Percentiles rank a stretch among this genome's conserved stretches.
phyloP scores from a whole-genome alignment of 2,888 invertebrate species.

The Molanna angustata region DNA sequence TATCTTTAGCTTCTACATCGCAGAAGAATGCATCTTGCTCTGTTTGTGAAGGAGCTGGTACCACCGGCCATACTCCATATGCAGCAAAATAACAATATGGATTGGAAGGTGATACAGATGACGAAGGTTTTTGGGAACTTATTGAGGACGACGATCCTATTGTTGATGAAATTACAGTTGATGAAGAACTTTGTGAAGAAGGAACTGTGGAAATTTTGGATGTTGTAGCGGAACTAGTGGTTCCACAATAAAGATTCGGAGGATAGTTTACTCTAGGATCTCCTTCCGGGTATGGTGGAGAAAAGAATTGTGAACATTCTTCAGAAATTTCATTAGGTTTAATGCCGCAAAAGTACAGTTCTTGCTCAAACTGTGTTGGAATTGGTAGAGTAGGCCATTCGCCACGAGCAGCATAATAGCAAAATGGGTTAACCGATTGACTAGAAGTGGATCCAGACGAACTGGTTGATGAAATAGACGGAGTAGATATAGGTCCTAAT shows the following conservation, averaged over 20 bases:
- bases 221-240: no score
- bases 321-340: no score
- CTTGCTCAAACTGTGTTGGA: background rate
- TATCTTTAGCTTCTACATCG: no score
- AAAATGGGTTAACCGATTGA: background rate
- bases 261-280: no score
- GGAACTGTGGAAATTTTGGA: no score
- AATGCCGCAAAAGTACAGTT: no score
- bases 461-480: background rate
- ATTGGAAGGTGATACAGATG: background rate
- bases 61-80: no score
- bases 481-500: background rate
- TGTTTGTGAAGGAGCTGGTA: no score
- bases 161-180: background rate
- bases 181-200: background rate
- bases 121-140: background rate
- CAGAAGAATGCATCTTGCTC: no score
- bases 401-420: background rate
- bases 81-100: no score
- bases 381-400: background rate
- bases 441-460: background rate
- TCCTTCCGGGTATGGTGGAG: background rate
- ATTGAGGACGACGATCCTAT: background rate
- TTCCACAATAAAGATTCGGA: no score
- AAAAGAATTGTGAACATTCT: no score